phyloP scores from a whole-genome alignment of 2,797 vertebrate species.

The Ispidina lecontei region DNA sequence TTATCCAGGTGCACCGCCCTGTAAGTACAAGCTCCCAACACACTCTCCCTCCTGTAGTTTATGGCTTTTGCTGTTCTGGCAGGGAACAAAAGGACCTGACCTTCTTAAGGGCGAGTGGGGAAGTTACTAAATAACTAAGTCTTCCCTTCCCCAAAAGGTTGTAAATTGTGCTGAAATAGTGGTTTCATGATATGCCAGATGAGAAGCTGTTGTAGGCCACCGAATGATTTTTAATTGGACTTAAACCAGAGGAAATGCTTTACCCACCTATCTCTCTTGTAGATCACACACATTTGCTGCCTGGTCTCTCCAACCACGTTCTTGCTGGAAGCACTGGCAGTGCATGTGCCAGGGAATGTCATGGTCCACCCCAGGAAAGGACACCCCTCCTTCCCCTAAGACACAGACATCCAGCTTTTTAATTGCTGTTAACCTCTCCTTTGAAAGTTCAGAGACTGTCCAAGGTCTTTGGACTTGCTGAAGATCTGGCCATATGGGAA shows the following conservation, averaged over 20 bases:
- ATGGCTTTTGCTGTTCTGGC: constrained; percentile 45
- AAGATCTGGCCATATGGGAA: fast-evolving
- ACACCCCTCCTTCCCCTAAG: neutral
- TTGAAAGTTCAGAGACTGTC: neutral
- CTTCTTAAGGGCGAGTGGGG: constrained; percentile 59
- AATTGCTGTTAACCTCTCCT: fast-evolving
- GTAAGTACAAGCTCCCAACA: neutral
- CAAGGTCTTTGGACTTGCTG: neutral
- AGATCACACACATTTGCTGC: fast-evolving
- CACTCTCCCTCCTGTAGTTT: constrained; percentile 2
- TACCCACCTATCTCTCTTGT: neutral
- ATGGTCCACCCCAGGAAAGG: neutral
- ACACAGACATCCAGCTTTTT: neutral
- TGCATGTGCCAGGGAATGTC: fast-evolving
- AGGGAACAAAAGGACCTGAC: constrained; percentile 66
- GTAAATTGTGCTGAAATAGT: constrained; percentile 76
- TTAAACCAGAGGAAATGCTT: constrained; percentile 36
- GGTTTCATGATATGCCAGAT: constrained; percentile 65
- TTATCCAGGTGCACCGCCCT: neutral
- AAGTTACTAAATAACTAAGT: constrained; percentile 69
- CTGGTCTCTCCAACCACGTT: fast-evolving
- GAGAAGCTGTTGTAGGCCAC: constrained; percentile 60
- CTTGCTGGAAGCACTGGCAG: neutral
- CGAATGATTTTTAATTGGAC: constrained; percentile 63
- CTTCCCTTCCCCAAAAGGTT: constrained; percentile 70